These are phyloP conservation scores for Danio kyathit DNA, from an alignment of 2,797 vertebrate genomes.

Conservation along the genomic window DNA sequence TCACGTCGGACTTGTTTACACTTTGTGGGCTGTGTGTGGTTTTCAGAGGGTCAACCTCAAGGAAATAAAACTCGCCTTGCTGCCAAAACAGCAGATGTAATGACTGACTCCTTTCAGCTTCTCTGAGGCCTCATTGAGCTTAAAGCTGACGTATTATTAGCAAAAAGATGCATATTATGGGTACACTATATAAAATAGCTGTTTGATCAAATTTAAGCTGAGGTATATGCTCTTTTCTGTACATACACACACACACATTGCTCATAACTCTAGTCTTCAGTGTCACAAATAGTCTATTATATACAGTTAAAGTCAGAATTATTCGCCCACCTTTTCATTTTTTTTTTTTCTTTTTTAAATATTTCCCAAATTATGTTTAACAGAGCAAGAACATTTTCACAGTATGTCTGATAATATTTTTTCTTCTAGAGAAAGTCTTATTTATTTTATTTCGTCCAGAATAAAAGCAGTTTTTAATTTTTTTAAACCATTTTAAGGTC, in stretches of 20 bases:
- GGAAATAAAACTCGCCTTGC: slow-evolving; percentile 32
- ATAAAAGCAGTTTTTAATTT: no score
- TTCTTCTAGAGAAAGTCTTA: no score
- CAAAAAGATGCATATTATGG: slow-evolving; percentile 4
- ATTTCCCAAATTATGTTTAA: no score
- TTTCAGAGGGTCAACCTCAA: slow-evolving; percentile 43
- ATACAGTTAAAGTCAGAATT: no score
- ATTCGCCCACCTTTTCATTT: no score
- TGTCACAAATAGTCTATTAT: no score
- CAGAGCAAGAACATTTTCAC: no score
- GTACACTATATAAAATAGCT: neutral
- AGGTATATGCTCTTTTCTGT: neutral
- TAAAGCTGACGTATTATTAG: slow-evolving; percentile 18
- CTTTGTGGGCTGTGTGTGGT: slow-evolving; percentile 31
- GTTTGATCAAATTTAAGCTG: neutral
- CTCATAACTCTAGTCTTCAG: no score
- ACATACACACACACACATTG: neutral
- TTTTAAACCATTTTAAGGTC: no score
- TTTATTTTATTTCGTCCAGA: no score
- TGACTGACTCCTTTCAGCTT: slow-evolving; percentile 36
- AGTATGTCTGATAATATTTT: no score
- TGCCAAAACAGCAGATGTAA: slow-evolving; percentile 40
- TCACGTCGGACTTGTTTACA: slow-evolving; percentile 38
- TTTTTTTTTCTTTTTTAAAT: no score
- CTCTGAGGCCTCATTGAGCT: slow-evolving; percentile 24